Base-by-base conservation (phyloP, 2,888 invertebrate species). In the Zaprionus obscuricornis region DNA sequence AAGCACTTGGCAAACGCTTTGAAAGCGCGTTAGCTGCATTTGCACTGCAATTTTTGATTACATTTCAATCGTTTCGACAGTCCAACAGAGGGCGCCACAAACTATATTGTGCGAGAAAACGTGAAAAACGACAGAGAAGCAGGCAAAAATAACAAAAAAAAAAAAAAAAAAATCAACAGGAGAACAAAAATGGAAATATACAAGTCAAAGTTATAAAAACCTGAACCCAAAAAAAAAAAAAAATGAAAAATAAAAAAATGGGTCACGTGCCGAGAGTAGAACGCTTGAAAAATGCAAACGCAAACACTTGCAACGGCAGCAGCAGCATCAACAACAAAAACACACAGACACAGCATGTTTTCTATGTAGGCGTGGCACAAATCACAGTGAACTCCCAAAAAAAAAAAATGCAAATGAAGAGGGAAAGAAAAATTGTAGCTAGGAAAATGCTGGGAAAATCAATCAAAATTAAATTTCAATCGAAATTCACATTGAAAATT, bases 401-500 rank as follows among this genome's bases (percentile, higher is more conserved):
- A 24, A 45, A 43, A 16, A 22, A 47, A 50, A 37, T 47, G 31
- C 11, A n/a, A 14, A 24, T n/a, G 5, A 24, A 24, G 20, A 24
- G 14, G 16, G 17, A 33, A 27, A n/a, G 10, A 11, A 11, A 24
- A 46, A 56, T 26, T 7, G 29, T 20, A 34, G 17, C 46, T 33
- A 11, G 29, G 59, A 79, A 66, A 66, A 31, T 67, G 46, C 55
- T 64, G 29, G n/a, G 46, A 70, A 71, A 79, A 70, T 79, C 63
- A 66, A 77, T 77, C 60, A 59, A 74, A 78, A 78, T 84, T 76
- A 62, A 63, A 81, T 77, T 84, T 65, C 60, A 62, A 60, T 47
- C 39, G 39, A 46, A 45, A 39, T 66, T 77, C 51, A 49, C 66
- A 72, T 49, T 39, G 52, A 65, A 65, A 55, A 60, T 55, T 42